Evolutionary conservation across 2,113 vertebrate genomes (phyloP), one percentile per base, ranked within the genome.

Genomic region (Hippocampus mohnikei): DNA sequence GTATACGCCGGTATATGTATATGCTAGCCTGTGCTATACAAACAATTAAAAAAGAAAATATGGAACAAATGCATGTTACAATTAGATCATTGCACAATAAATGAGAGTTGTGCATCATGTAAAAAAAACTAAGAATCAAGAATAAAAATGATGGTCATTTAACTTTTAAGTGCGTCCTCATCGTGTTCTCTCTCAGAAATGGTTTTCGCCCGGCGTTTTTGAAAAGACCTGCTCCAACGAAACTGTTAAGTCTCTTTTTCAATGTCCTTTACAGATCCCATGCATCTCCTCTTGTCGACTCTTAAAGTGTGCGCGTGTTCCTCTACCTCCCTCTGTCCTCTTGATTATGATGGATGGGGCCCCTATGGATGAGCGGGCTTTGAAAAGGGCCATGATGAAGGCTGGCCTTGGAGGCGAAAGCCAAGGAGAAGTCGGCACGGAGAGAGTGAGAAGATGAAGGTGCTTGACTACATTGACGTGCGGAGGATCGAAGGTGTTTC

Each of bases 331-430:
- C 40, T 78, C 66, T 79, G 56, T 73, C 75, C 78, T 64, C 76
- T 23, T 90, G 91, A 90, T 88, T 74, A 76, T 92, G 91, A 92
- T 91, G 87, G 88, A 92, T 92, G 80, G 80, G 67, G n/a, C n/a
- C n/a, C 83, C 67, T 81, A 87, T 81, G 90, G 89, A 81, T 90
- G 89, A 90, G 83, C 77, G 84, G 84, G 75, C 74, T 66, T 77
- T 82, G 80, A 82, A 77, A 81, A 69, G 81, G 77, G 67, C 78
- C 56, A 71, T 85, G 87, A 89, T 84, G 76, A 85, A 85, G 79
- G 80, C 85, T 74, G 87, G 88, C 90, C 91, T 91, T 90, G 89
- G 80, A 80, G 73, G 63, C 75, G 73, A 74, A 68, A 73, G 58
- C 68, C 37, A 79, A 20, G 25, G 42, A 69, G 73, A 82, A 75